Evolutionary conservation across 2,888 invertebrate species (phyloP), one percentile per base, ranked within the genome.

Genomic region (Creontiades dilutus): DNA sequence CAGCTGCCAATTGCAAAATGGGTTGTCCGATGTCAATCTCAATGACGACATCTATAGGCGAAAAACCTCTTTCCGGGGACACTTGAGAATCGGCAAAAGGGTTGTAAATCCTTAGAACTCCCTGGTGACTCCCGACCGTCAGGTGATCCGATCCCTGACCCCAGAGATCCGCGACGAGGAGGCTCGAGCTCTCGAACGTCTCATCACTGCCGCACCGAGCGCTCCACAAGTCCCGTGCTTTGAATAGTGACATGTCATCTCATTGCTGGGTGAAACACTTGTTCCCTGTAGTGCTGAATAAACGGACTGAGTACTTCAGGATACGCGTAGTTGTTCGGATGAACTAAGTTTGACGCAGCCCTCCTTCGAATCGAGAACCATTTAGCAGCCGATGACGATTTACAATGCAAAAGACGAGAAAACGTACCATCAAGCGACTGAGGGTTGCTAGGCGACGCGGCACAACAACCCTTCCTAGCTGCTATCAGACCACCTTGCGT

Each of bases 151-250:
- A 92, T 14, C 92, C 92, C 91, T 93, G 93, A 85, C 94, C 93
- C 91, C 90, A 78, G 19, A 92, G 75, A 86, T 94, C 94, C 14
- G 93, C 94, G 28, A 94, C 93, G 91, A 94, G 93, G 68, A 95
- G 91, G 89, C 94, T 94, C 81, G 94, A 93, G 89, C 93, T 92
- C 91, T 96, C 95, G 93, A 95, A 96, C 91, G 94, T 94, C 93
- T 96, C 96, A 75, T 95, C 94, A 84, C 94, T 94, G 23, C 95
- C 96, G 92, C 96, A 96, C 86, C 95, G 94, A 16, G 96, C 96
- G 23, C 96, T 95, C 98, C 99, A 99, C 96, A 97, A 97, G 92
- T 96, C 96, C 92, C 97, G 95, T 13, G 96, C 95, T 94, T 97
- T 98, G 93, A 99, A 99, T 92, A 99, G 94, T 2, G 99, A 99